Evolutionary conservation across 64 coral and sea anemone genomes (phyloP).

Genomic region (Astreopora myriophthalma): DNA sequence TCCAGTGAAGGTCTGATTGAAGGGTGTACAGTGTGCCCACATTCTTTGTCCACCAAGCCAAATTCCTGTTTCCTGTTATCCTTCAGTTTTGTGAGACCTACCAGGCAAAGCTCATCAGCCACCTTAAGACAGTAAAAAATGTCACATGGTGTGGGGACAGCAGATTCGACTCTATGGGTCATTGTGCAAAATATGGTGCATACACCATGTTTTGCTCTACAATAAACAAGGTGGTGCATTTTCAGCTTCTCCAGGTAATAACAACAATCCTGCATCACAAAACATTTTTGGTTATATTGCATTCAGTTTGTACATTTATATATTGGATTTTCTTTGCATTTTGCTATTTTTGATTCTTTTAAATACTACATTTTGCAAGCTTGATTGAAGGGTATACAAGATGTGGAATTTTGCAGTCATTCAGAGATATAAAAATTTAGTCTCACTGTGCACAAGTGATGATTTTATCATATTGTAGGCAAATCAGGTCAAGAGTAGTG

Average conservation of each 20-base stretch:
- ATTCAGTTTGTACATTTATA: not conserved
- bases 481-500: not conserved
- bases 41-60: constrained; percentile 25
- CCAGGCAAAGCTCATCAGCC: not conserved
- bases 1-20: no score
- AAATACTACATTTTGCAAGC: no score
- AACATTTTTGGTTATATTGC: no score
- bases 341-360: no score
- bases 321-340: no score
- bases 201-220: constrained; percentile 47
- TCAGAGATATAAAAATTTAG: no score
- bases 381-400: no score
- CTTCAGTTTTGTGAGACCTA: constrained; percentile 6
- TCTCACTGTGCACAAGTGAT: no score
- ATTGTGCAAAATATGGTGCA: constrained; percentile 33
- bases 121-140: not conserved
- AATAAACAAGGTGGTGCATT: constrained; percentile 48
- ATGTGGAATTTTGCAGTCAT: not conserved
- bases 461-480: not conserved
- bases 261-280: no score
- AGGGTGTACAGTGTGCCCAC: not conserved
- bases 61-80: constrained; percentile 21
- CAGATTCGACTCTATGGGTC: constrained; percentile 33
- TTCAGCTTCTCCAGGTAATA: constrained; percentile 47
- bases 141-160: constrained; percentile 30